Evolutionary conservation across 2,113 vertebrate genomes (phyloP).

Genomic region (Ceyx melanurus): DNA sequence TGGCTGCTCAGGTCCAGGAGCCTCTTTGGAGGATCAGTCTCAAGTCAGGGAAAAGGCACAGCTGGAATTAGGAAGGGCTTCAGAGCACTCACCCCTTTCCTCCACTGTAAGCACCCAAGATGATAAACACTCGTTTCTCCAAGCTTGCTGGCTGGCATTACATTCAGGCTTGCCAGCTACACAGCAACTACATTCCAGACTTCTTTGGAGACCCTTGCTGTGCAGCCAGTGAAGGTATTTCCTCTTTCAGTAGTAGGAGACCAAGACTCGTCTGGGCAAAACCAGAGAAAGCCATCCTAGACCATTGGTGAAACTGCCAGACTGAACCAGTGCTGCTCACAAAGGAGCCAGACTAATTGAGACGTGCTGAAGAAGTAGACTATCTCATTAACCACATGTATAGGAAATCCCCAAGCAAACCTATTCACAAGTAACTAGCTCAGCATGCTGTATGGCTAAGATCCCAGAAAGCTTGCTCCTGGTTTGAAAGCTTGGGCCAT

Average conservation of each 20-base stretch:
- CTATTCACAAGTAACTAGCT: background rate
- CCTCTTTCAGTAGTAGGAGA: background rate
- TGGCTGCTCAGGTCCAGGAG: background rate
- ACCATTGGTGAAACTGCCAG: background rate
- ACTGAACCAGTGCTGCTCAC: background rate
- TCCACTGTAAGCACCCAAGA: background rate
- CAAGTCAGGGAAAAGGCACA: background rate
- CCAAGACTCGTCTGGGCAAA: background rate
- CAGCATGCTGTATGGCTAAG: background rate
- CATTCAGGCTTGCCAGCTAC: background rate
- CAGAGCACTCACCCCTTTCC: constrained; percentile 10
- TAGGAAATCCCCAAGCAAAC: background rate
- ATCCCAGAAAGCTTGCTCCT: background rate
- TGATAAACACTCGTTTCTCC: background rate
- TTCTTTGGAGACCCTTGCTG: background rate
- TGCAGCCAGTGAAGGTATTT: background rate
- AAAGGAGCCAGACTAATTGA: background rate
- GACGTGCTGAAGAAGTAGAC: background rate
- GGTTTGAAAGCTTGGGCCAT: background rate
- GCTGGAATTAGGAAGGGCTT: constrained; percentile 5
- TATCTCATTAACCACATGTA: background rate
- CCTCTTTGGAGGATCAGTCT: background rate
- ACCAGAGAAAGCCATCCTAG: background rate
- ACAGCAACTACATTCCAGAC: background rate
- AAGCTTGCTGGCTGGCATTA: background rate